These are phyloP conservation scores for Styela plicata DNA, from an alignment of 23 tunicate species.

Conservation along the genomic window DNA sequence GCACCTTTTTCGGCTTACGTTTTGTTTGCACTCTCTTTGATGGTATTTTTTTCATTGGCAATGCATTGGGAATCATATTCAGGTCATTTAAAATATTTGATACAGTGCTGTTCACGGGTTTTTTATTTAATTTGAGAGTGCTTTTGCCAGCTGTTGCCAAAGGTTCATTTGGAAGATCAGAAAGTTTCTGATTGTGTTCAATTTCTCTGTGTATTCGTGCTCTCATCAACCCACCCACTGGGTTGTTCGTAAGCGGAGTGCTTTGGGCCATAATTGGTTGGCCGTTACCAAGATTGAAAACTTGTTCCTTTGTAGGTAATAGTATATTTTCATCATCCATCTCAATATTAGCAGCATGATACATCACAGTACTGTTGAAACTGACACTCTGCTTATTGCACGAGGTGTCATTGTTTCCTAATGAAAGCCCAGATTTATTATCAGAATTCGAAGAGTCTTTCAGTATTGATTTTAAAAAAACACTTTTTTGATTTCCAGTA, in stretches of 20 bases:
- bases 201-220: background rate
- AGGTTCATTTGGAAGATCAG: too few species aligned
- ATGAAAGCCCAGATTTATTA: background rate
- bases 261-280: background rate
- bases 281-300: background rate
- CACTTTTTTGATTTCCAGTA: background rate
- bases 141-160: too few species aligned
- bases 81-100: too few species aligned
- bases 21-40: background rate
- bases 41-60: background rate
- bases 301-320: background rate
- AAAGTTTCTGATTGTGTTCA: background rate
- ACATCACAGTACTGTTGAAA: background rate
- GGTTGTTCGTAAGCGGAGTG: background rate
- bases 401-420: background rate
- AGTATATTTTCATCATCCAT: slow-evolving; percentile 1
- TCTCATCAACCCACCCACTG: background rate
- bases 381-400: background rate
- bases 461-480: background rate
- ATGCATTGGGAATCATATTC: background rate
- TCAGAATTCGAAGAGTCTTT: background rate
- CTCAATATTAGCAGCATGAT: slow-evolving; percentile 9
- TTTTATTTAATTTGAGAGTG: too few species aligned
- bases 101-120: too few species aligned
- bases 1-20: background rate